Base-by-base conservation (phyloP, 2,888 invertebrate species). In the Epirrhoe alternata region DNA sequence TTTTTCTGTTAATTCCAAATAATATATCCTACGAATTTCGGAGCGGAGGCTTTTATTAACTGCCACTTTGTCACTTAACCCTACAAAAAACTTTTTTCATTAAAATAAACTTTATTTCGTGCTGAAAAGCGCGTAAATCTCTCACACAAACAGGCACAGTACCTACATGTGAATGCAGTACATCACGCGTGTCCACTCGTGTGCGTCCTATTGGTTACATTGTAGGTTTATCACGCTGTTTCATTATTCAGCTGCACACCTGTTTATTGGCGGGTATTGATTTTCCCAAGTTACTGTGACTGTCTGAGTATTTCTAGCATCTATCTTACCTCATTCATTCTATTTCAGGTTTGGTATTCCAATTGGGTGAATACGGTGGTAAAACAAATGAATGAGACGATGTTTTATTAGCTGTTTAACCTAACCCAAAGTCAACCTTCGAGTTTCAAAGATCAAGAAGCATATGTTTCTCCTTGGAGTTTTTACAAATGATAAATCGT, bases 241-340 rank as follows among this genome's bases (percentile, higher is more conserved):
- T 70, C 62, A 66, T 73, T 69, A 73, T 69, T 72, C 64, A 69
- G 56, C 24, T 52, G 67, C 66, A 64, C 64, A 73, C 70, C 69
- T 69, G 70, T 69, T 69, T 71, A 70, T 69, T 60, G 67, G 61
- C 45, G 16, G n/a, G 67, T 70, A 73, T 70, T 64, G 72, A 70
- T 73, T 72, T 71, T 52, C 57, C 55, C 42, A 49, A 58, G 61
- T 35, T 50, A 47, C 45, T 47, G 31, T 45, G 30, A 51, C 57
- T 59, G 33, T 55, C 50, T 55, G 33, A 31, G 38, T 61, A 55
- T 62, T 50, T 62, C n/a, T 30, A 33, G 57, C 53, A 6, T 38
- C 59, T 14, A 53, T 38, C 30, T 17, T 12, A 12, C 17, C 3
- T 33, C n/a, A n/a, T 24, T 33, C n/a, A n/a, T 42, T 16, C 17